Percentiles rank a stretch among this genome's conserved stretches.
phyloP scores from a whole-genome alignment of 1,140 invertebrate genomes.

The Drosophila quadrilineata region DNA sequence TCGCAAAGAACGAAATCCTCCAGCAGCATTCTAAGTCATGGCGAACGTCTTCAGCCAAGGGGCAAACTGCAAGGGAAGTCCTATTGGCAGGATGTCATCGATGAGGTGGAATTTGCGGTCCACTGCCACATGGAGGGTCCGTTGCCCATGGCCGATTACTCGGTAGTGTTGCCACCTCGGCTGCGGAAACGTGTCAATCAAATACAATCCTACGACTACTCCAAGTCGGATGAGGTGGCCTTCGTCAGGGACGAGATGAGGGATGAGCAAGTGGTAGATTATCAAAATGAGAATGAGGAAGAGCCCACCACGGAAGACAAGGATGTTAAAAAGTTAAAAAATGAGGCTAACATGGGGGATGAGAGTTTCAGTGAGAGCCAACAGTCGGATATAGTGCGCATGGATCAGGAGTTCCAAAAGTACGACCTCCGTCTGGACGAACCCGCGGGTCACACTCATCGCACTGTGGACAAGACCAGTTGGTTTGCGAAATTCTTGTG shows the following conservation, averaged over 20 bases:
- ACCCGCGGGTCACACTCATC: constrained; percentile 51
- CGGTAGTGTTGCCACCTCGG: constrained; percentile 54
- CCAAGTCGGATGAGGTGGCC: constrained; percentile 60
- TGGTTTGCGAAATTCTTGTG: constrained; percentile 68
- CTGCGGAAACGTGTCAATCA: constrained; percentile 57
- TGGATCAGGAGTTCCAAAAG: constrained; percentile 65
- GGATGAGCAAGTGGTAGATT: constrained; percentile 53
- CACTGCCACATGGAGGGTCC: constrained; percentile 59
- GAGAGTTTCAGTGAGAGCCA: constrained; percentile 69
- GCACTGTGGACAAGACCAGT: constrained; percentile 47
- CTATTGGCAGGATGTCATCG: constrained; percentile 60
- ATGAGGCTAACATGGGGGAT: too few relatives aligned
- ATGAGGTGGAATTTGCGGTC: constrained; percentile 52
- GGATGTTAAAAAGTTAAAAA: constrained; percentile 53
- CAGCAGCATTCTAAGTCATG: constrained; percentile 42
- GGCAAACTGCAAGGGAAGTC: constrained; percentile 30
- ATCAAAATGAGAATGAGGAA: constrained; percentile 43
- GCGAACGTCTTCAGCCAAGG: constrained; percentile 31
- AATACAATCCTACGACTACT: constrained; percentile 69
- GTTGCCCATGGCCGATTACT: constrained; percentile 64
- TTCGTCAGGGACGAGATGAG: constrained; percentile 63
- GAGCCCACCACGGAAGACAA: constrained; percentile 47
- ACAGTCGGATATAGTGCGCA: constrained; percentile 66
- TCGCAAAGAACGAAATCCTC: constrained; percentile 6
- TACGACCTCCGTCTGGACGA: constrained; percentile 71